Evolutionary conservation across 1,140 invertebrate genomes (phyloP).

Genomic region (Condylostylus longicornis): DNA sequence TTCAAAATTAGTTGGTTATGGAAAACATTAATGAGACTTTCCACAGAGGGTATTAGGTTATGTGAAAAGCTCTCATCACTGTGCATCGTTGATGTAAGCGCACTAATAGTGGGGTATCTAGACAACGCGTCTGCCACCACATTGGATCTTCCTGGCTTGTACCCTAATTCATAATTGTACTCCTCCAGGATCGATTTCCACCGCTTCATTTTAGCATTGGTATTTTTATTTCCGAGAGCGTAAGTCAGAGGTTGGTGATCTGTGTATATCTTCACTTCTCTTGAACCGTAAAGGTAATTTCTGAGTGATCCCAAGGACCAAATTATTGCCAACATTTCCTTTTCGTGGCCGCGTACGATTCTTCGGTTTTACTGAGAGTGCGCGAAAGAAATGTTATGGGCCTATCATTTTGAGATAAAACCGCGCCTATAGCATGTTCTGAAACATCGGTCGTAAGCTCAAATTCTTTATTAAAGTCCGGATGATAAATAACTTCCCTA

Average conservation of each 20-base stretch:
- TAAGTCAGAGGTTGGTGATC: constrained; percentile 30
- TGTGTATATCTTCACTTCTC: constrained; percentile 16
- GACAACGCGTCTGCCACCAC: constrained; percentile 6
- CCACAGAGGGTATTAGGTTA: not conserved
- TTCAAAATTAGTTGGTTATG: not conserved
- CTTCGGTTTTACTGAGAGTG: constrained; percentile 16
- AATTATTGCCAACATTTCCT: constrained; percentile 28
- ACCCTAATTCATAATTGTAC: constrained; percentile 27
- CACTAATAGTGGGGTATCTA: constrained; percentile 2
- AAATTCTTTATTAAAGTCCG: constrained; percentile 24
- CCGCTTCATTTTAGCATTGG: constrained; percentile 20
- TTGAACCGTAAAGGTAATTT: constrained; percentile 18
- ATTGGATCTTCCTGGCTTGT: constrained; percentile 15
- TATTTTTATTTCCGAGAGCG: constrained; percentile 28
- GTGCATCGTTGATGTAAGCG: too few species aligned
- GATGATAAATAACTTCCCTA: constrained; percentile 23
- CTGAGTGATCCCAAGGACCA: constrained; percentile 29
- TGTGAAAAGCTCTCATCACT: not conserved
- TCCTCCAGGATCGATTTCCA: constrained; percentile 22
- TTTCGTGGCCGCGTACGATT: constrained; percentile 18
- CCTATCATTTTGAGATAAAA: constrained; percentile 20
- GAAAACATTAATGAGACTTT: not conserved
- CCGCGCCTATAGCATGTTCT: constrained; percentile 18
- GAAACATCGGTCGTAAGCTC: constrained; percentile 23
- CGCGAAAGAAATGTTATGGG: constrained; percentile 18